Conservation (phyloP, 2,888 invertebrate genomes). For the Cephonodes hylas region DNA sequence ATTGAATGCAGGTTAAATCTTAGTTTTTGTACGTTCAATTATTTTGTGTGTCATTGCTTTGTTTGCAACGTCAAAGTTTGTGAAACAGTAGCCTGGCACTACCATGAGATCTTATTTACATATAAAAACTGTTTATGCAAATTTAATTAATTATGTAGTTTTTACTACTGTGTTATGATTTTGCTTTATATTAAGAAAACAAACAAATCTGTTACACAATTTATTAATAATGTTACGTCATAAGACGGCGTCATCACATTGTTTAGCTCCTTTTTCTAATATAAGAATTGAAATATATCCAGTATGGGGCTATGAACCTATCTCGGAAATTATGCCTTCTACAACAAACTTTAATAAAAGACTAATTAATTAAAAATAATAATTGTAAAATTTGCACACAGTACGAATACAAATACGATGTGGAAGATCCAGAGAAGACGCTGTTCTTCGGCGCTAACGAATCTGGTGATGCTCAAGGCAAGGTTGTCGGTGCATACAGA, state of each 20-base stretch:
- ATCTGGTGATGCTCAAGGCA: constrained; percentile 83
- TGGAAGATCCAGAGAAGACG: constrained; percentile 85
- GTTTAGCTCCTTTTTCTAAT: too few species aligned
- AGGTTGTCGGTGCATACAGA: constrained; percentile 84
- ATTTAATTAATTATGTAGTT: neutral
- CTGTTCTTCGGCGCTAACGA: constrained; percentile 86
- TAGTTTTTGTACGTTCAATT: neutral
- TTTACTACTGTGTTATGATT: neutral
- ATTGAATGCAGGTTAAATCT: neutral
- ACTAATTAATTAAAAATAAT: neutral
- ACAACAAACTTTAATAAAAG: neutral
- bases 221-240: neutral
- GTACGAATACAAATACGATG: constrained; percentile 88
- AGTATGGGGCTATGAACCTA: too few species aligned
- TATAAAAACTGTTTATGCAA: neutral
- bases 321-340: too few species aligned
- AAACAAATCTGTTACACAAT: neutral
- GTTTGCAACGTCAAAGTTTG: neutral
- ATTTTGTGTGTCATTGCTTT: constrained; percentile 7
- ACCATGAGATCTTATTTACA: neutral
- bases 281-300: too few species aligned
- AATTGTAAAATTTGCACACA: constrained; percentile 49
- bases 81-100: neutral
- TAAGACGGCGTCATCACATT: too few species aligned
- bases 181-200: neutral